Conservation (phyloP, 2,113 vertebrate species). For the Gymnocephalus cernua region DNA sequence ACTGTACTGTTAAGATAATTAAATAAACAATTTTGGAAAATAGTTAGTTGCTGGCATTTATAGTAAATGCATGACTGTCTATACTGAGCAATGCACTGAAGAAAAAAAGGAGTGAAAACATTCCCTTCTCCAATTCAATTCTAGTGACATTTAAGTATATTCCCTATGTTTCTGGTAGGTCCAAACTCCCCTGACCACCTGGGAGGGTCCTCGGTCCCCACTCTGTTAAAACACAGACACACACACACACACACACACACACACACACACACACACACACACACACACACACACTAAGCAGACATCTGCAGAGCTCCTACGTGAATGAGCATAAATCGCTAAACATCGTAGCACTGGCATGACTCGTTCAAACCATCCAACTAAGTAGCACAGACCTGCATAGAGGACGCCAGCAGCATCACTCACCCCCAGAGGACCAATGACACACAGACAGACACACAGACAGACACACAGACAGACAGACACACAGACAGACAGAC, state of each 20-base stretch:
- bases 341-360: background rate
- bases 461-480: background rate
- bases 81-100: background rate
- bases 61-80: background rate
- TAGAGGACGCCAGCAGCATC: slow-evolving; percentile 45
- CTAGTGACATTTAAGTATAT: background rate
- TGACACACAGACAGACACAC: background rate
- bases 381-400: slow-evolving; percentile 37
- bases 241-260: background rate
- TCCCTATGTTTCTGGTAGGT: background rate
- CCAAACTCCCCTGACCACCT: background rate
- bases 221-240: background rate
- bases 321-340: background rate
- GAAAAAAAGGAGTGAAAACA: background rate
- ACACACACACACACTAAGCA: background rate
- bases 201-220: background rate
- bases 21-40: background rate
- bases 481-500: background rate
- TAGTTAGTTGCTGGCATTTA: background rate
- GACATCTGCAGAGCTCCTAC: slow-evolving; percentile 18
- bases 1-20: background rate
- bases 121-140: background rate
- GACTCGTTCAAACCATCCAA: background rate
- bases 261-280: too few species aligned
- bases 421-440: slow-evolving; percentile 18